Conservation (phyloP, 2,113 vertebrate species). For the Nothoprocta perdicaria region DNA sequence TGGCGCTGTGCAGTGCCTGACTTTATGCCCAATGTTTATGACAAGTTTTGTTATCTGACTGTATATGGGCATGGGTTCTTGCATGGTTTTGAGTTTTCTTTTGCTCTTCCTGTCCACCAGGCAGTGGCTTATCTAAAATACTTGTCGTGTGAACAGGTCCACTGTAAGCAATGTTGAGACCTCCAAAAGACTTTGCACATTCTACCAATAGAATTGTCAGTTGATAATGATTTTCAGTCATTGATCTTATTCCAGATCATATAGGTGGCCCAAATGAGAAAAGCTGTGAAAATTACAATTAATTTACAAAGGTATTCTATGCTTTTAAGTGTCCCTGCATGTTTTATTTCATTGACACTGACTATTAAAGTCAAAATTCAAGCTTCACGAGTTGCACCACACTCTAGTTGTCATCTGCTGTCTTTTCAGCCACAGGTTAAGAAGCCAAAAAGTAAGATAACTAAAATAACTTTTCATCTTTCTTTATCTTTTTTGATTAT, state of each 20-base stretch:
- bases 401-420: rapidly evolving
- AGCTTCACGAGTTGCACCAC: neutral
- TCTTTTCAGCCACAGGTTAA: neutral
- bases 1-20: neutral
- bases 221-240: neutral
- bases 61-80: neutral
- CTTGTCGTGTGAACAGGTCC: neutral
- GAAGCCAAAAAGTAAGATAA: neutral
- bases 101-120: neutral
- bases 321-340: neutral
- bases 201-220: neutral
- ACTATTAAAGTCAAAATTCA: neutral
- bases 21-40: neutral
- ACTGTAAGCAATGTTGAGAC: neutral
- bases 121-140: neutral
- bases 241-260: neutral
- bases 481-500: neutral
- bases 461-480: neutral
- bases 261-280: neutral
- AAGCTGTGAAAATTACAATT: neutral
- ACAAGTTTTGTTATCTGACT: neutral
- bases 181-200: neutral
- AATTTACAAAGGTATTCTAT: neutral
- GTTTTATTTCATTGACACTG: neutral
- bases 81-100: neutral